Base-by-base conservation (phyloP, 2,888 invertebrate genomes). In the Chalcis sispes region DNA sequence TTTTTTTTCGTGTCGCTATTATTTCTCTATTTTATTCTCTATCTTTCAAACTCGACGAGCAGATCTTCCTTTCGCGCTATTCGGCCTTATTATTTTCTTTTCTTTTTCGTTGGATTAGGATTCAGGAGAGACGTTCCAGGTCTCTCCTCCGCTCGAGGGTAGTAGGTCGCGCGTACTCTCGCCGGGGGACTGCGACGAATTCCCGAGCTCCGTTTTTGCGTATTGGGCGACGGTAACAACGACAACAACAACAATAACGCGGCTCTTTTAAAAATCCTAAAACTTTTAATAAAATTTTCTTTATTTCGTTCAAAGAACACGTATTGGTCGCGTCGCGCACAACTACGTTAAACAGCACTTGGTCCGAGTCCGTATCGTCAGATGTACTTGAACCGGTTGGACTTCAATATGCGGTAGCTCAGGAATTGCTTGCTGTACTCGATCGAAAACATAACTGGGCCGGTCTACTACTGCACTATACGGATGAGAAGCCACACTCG, bases 351-450 rank as follows among this genome's bases (percentile, higher is more conserved):
- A 76, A 56, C 79, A 83, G 76, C 84, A 85, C 85, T 84, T 85
- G 80, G 87, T 88, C 88, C 88, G 87, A 88, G 88, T 87, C 85
- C 87, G 86, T 89, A 89, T 87, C 84, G 89, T 89, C 89, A 89
- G 87, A 89, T 89, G 81, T 89, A 89, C 79, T 89, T 88, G 89
- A 89, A 89, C 76, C 89, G 88, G 82, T 88, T 88, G 80, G 89
- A 88, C 85, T 89, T 89, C 83, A 89, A 86, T 82, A 89, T 89
- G 81, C 89, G 89, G 79, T 89, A 89, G 84, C 89, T 89, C 77
- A 89, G 83, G 81, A 89, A 89, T 83, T 89, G 89, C 81, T 89
- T 89, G 87, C 89, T 89, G 87, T 89, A 89, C 83, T 88, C 86
- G 85, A 89, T 89, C 74, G 89, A 87, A 78, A 88, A 88, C 89